Evolutionary conservation across 2,888 invertebrate species (phyloP).

Genomic region (Microctonus hyperodae): DNA sequence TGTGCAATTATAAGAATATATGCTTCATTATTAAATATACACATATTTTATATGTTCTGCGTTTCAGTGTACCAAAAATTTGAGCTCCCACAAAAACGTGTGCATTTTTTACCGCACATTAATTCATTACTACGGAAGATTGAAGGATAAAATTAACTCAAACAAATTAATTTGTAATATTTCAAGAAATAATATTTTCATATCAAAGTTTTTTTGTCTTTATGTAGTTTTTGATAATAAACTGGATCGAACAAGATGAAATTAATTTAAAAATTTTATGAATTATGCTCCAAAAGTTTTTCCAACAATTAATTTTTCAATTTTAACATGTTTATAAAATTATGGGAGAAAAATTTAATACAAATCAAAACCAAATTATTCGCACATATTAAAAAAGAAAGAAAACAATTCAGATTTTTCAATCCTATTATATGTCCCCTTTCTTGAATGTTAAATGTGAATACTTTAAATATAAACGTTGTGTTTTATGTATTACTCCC

Average conservation of each 20-base stretch:
- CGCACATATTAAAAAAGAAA: neutral
- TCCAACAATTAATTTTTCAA: neutral
- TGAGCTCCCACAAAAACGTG: neutral
- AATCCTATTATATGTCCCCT: conserved; percentile 45
- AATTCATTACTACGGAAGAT: neutral
- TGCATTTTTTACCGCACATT: neutral
- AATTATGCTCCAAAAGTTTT: neutral
- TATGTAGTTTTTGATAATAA: neutral
- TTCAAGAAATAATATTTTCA: neutral
- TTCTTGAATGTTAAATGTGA: conserved; percentile 54
- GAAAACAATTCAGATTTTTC: conserved; percentile 26
- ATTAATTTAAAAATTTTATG: neutral
- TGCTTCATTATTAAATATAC: neutral
- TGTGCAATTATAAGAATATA: neutral
- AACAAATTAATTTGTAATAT: neutral
- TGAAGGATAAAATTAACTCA: neutral
- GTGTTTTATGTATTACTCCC: conserved; percentile 37
- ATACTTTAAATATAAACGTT: conserved; percentile 51
- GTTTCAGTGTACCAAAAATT: conserved; percentile 37
- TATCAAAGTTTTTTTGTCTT: neutral
- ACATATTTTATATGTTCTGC: conserved; percentile 40
- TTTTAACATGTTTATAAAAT: neutral
- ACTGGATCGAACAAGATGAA: neutral
- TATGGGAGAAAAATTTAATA: conserved; percentile 23
- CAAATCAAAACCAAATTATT: neutral